Conservation (phyloP, 2,888 invertebrate genomes). For the Celastrina argiolus region DNA sequence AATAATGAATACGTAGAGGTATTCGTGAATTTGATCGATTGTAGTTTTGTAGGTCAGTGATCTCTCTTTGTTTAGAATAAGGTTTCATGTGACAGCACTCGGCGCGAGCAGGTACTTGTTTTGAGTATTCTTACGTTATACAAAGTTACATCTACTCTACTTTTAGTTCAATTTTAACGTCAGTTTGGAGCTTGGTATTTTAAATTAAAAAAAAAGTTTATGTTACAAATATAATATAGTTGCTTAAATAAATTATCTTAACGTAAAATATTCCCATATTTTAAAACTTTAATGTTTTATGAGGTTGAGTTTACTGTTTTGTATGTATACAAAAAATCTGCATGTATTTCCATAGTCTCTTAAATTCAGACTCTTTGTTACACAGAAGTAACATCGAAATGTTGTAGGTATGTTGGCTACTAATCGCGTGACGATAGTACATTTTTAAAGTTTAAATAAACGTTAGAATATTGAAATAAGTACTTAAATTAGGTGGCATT, state of each 20-base stretch:
- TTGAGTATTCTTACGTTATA: background rate
- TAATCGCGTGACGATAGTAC: too few species aligned
- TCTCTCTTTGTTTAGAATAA: constrained; percentile 22
- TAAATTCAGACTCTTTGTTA: too few species aligned
- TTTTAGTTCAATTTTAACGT: background rate
- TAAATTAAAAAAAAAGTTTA: background rate
- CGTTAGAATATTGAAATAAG: too few species aligned
- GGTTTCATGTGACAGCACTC: constrained; percentile 15
- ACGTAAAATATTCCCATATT: too few species aligned
- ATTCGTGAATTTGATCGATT: background rate
- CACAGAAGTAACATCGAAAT: too few species aligned
- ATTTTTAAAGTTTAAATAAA: too few species aligned
- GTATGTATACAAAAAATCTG: too few species aligned
- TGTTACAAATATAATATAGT: background rate
- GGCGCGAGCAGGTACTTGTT: background rate
- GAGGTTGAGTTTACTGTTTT: too few species aligned
- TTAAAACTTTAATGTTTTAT: too few species aligned
- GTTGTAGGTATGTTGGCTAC: too few species aligned
- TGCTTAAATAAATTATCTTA: background rate
- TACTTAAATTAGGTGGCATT: too few species aligned
- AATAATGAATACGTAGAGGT: background rate
- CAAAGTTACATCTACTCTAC: background rate
- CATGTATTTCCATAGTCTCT: too few species aligned
- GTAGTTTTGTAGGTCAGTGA: constrained; percentile 26
- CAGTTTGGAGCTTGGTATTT: background rate